Conservation (phyloP, 2,888 invertebrate genomes). For the Cataglyphis albicans region DNA sequence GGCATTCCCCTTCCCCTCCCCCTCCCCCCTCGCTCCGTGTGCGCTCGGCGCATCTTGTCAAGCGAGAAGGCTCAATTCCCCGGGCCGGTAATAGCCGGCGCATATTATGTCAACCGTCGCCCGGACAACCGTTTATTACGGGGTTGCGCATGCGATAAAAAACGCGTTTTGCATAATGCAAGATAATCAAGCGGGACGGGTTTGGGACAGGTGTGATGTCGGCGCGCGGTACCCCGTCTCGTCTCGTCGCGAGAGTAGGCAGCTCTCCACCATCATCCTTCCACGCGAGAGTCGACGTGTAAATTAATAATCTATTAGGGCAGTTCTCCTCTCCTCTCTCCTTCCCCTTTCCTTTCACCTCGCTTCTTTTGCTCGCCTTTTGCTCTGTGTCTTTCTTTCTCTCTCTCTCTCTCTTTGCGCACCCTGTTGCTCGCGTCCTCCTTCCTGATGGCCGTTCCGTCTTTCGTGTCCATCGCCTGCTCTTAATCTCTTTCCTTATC, state of each 20-base stretch:
- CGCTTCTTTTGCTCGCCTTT: neutral
- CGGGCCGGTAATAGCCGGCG: conserved; percentile 80
- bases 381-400: neutral
- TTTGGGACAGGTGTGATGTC: conserved; percentile 82
- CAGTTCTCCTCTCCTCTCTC: conserved; percentile 56
- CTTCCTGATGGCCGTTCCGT: conserved; percentile 19
- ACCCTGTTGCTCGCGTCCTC: conserved; percentile 21
- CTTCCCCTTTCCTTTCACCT: neutral
- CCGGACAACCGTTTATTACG: conserved; percentile 84
- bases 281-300: conserved; percentile 77
- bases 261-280: conserved; percentile 71
- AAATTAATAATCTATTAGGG: conserved; percentile 85
- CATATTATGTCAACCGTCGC: conserved; percentile 84
- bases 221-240: conserved; percentile 43
- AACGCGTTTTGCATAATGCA: conserved; percentile 84
- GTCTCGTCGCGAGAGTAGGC: conserved; percentile 54
- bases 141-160: conserved; percentile 71
- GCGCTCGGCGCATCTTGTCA: conserved; percentile 61
- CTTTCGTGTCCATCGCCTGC: conserved; percentile 21
- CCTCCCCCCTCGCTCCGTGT: neutral
- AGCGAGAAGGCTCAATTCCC: conserved; percentile 80
- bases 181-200: conserved; percentile 83
- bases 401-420: conserved; percentile 3
- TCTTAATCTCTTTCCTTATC: conserved; percentile 39
- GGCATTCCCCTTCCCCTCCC: neutral